Percentiles rank a stretch among this genome's conserved stretches.
Conservation (phyloP, 2,797 vertebrate species). For the Valencia hispanica region DNA sequence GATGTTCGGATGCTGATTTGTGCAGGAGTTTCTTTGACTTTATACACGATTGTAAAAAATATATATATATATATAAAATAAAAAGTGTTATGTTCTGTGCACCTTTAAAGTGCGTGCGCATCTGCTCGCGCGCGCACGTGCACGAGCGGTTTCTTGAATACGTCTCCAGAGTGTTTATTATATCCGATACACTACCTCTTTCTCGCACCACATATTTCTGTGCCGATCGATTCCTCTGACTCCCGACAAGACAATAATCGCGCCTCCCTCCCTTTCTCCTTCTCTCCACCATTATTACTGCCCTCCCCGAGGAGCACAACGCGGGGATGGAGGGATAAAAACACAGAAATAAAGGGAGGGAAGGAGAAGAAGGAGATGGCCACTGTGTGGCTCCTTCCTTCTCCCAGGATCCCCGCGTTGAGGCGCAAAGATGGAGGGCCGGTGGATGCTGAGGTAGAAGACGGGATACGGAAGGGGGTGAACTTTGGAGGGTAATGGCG, state of each 20-base stretch:
- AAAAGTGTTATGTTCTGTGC: conserved; percentile 22
- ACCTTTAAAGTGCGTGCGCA: conserved; percentile 25
- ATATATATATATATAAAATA: too few relatives aligned
- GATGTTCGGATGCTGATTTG: conserved; percentile 14
- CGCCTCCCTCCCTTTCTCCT: conserved; percentile 81
- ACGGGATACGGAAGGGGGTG: too few relatives aligned
- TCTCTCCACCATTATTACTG: conserved; percentile 94
- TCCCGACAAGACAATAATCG: conserved; percentile 98
- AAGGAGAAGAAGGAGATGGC: conserved; percentile 63
- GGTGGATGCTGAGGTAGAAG: conserved; percentile 4
- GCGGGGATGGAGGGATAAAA: conserved; percentile 65
- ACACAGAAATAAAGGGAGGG: conserved; percentile 63
- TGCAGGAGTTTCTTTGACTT: conserved; percentile 40
- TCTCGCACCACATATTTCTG: conserved; percentile 96
- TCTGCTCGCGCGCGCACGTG: conserved; percentile 25
- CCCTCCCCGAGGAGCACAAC: conserved; percentile 79
- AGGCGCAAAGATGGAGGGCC: conserved; percentile 37
- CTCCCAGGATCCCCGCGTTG: conserved; percentile 38
- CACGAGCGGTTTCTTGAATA: conserved; percentile 60
- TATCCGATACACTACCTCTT: conserved; percentile 94
- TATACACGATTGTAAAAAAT: conserved; percentile 55
- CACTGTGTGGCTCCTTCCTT: conserved; percentile 53
- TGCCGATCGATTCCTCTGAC: conserved; percentile 94
- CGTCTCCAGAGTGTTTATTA: conserved; percentile 89
- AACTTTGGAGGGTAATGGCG: conserved; percentile 40